Evolutionary conservation across 2,888 invertebrate genomes (phyloP).

Genomic region (Oligia latruncula): DNA sequence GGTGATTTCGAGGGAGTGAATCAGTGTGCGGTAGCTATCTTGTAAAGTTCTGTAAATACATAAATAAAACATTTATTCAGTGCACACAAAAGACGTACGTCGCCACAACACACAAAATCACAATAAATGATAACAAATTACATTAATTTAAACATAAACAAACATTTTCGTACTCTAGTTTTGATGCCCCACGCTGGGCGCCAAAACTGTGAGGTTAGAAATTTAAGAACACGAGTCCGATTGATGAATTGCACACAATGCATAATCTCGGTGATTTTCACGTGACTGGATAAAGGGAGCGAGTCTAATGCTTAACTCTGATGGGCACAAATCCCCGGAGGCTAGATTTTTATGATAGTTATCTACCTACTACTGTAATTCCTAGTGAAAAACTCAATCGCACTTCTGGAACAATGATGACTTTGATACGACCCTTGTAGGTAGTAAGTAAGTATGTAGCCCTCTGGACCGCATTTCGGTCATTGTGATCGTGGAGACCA

Average conservation of each 20-base stretch:
- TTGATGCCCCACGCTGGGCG: neutral
- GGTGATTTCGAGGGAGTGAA: constrained; percentile 91
- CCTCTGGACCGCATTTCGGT: too few species aligned
- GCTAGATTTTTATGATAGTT: neutral
- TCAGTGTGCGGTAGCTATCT: constrained; percentile 89
- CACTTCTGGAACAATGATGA: neutral
- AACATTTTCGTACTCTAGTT: neutral
- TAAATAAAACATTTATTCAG: neutral
- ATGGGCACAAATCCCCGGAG: neutral
- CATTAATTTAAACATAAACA: neutral
- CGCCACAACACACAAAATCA: neutral
- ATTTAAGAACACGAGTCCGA: neutral
- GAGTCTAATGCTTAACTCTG: neutral
- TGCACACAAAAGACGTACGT: neutral
- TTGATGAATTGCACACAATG: too few species aligned
- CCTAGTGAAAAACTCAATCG: neutral
- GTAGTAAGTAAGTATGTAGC: neutral
- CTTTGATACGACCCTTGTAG: neutral
- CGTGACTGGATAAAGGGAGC: neutral
- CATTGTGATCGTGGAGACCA: too few species aligned
- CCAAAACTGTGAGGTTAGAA: neutral
- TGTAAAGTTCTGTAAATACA: constrained; percentile 86
- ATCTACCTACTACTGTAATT: neutral
- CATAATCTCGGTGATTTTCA: too few species aligned
- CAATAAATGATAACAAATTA: neutral